Evolutionary conservation across 2,113 vertebrate genomes (phyloP), one percentile per base, ranked within the genome.

Genomic region (Ictalurus punctatus): DNA sequence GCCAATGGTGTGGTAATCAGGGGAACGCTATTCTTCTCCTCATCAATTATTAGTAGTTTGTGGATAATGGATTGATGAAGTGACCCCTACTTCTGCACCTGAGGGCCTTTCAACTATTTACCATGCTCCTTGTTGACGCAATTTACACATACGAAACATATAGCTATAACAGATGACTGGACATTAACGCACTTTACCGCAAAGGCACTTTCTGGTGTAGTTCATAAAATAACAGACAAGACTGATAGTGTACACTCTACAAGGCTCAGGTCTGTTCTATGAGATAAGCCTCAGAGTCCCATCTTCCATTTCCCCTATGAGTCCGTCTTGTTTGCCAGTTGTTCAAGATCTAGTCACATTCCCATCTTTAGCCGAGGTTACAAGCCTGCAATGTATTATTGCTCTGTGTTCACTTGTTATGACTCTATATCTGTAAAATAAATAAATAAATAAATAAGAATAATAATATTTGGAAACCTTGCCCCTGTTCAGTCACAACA

Each of bases 1-100:
- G 88, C 76, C 83, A 89, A 88, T 90, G 86, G 91, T 83, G 88
- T 74, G 88, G 80, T 90, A 90, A 90, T 81, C 87, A 90, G 59
- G 71, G 87, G 88, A 90, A 87, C 86, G 89, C 87, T 79, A 90
- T 48, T 88, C 89, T 81, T 86, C 82, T 88, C 61, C 91, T 91
- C 90, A 93, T 93, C 80, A 93, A 92, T 93, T 92, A 92, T 93
- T 91, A 92, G 88, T 86, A 88, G 80, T 91, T 87, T 89, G 78
- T 85, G 86, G 71, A 88, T 91, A 89, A 89, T 90, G 84, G 82
- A 88, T 52, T 83, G 90, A 92, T 91, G 90, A 91, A 91, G 71
- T 84, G 84, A 90, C 82, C 89, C 85, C 74, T 78, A 76, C 79
- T 83, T 54, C 78, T 65, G 63, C 87, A 85, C 61, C 74, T 76